A percentile compares a stretch with the other conserved stretches of the same genome.
Evolutionary conservation across 2,797 vertebrate species (phyloP).

Genomic region (Sternarchorhynchus goeldii): DNA sequence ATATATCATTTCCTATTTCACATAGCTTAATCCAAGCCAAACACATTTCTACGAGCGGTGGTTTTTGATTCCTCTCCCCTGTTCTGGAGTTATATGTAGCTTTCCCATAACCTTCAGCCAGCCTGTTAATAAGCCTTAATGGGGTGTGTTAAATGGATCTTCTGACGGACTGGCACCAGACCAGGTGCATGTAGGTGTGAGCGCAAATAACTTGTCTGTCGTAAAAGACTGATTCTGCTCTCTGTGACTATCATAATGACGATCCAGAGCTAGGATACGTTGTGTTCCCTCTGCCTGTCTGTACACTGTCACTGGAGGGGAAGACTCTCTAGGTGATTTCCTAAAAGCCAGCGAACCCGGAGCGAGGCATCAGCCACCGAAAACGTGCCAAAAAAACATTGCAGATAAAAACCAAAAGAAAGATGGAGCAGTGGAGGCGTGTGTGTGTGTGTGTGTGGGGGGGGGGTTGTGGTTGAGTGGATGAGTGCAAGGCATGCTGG

Average conservation of each 20-base stretch:
- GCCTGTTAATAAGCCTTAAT: background rate
- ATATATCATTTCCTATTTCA: too few species aligned
- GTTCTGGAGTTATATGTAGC: background rate
- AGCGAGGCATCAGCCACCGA: slow-evolving; percentile 25
- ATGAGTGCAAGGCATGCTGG: slow-evolving; percentile 1
- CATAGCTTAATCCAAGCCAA: background rate
- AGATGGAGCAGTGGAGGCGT: background rate
- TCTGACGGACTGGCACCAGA: slow-evolving; percentile 44
- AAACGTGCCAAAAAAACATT: slow-evolving; percentile 45
- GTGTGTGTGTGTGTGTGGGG: too few species aligned
- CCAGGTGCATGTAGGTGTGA: slow-evolving; percentile 66
- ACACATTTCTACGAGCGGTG: background rate
- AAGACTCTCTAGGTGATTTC: slow-evolving; percentile 46
- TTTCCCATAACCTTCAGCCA: background rate
- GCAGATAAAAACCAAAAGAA: slow-evolving; percentile 25
- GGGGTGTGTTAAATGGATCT: background rate
- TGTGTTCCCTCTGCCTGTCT: slow-evolving; percentile 59
- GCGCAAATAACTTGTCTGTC: slow-evolving; percentile 69
- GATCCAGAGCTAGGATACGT: slow-evolving; percentile 49
- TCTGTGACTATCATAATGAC: slow-evolving; percentile 67
- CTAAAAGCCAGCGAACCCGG: slow-evolving; percentile 38
- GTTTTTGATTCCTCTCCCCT: background rate
- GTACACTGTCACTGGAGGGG: slow-evolving; percentile 38
- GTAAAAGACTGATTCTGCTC: slow-evolving; percentile 63
- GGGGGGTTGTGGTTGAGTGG: background rate